Conservation (phyloP, 2,797 vertebrate genomes). For the Podargus strigoides region DNA sequence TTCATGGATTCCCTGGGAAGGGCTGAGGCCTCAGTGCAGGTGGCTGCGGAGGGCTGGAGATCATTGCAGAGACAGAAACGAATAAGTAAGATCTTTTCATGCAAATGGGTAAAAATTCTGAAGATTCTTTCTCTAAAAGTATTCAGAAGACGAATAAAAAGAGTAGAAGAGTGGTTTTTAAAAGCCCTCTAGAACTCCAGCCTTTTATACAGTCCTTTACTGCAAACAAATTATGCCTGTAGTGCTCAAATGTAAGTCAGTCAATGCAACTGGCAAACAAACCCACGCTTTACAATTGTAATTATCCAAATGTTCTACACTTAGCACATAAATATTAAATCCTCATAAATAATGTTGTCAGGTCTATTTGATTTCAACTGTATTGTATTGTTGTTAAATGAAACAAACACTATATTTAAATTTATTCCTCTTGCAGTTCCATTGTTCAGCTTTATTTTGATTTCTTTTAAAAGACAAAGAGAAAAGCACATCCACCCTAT, state of each 20-base stretch:
- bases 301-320: slow-evolving; percentile 14
- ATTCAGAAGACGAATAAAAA: neutral
- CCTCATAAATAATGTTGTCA: slow-evolving; percentile 24
- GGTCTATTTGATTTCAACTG: slow-evolving; percentile 7
- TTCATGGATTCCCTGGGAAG: neutral
- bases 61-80: neutral
- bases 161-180: neutral
- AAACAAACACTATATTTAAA: slow-evolving; percentile 2
- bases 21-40: neutral
- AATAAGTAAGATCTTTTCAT: neutral
- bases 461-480: slow-evolving; percentile 40
- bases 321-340: slow-evolving; percentile 39
- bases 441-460: slow-evolving; percentile 33
- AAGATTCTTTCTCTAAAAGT: neutral
- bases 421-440: neutral
- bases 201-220: neutral
- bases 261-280: neutral
- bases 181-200: neutral
- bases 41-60: neutral
- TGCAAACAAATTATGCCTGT: neutral
- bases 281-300: neutral
- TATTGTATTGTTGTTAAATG: neutral
- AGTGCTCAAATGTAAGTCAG: neutral
- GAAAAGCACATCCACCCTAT: slow-evolving; percentile 38
- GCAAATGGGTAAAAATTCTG: neutral